Conservation (phyloP, 2,797 vertebrate genomes). For the Siniperca scherzeri region DNA sequence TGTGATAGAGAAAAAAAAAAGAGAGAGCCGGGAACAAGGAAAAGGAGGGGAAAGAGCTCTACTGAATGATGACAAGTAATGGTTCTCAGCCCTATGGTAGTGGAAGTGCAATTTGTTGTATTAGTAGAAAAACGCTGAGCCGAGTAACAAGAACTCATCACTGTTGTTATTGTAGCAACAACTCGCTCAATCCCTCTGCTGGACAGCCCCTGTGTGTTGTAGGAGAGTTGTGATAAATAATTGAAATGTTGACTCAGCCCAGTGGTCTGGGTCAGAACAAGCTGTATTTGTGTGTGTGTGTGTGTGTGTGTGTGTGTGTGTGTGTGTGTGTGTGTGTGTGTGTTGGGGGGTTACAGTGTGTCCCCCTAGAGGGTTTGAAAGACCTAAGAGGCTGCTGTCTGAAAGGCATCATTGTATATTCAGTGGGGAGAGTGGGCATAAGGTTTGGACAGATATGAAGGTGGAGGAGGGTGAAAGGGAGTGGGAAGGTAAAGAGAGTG, state of each 20-base stretch:
- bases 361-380: slow-evolving; percentile 47
- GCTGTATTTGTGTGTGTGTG: slow-evolving; percentile 44
- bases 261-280: slow-evolving; percentile 72
- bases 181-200: slow-evolving; percentile 54
- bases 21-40: slow-evolving; percentile 5
- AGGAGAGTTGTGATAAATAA: slow-evolving; percentile 74
- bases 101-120: slow-evolving; percentile 63
- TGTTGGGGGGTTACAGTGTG: slow-evolving; percentile 11
- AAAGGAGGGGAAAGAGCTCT: slow-evolving; percentile 24
- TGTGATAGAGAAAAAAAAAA: not conserved
- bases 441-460: slow-evolving; percentile 57
- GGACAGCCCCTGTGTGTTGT: slow-evolving; percentile 55
- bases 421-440: slow-evolving; percentile 41
- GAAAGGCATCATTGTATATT: slow-evolving; percentile 64
- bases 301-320: slow-evolving; percentile 6
- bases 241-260: slow-evolving; percentile 80
- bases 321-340: slow-evolving; percentile 13
- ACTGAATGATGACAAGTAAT: slow-evolving; percentile 66
- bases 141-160: slow-evolving; percentile 67
- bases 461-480: not conserved
- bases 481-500: slow-evolving; percentile 18
- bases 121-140: slow-evolving; percentile 68
- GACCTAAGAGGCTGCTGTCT: slow-evolving; percentile 53
- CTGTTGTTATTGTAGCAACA: slow-evolving; percentile 66
- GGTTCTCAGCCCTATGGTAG: slow-evolving; percentile 49